These are phyloP conservation scores for Bellardia pandia DNA, from an alignment of 2,888 invertebrate genomes.

Conservation along the genomic window DNA sequence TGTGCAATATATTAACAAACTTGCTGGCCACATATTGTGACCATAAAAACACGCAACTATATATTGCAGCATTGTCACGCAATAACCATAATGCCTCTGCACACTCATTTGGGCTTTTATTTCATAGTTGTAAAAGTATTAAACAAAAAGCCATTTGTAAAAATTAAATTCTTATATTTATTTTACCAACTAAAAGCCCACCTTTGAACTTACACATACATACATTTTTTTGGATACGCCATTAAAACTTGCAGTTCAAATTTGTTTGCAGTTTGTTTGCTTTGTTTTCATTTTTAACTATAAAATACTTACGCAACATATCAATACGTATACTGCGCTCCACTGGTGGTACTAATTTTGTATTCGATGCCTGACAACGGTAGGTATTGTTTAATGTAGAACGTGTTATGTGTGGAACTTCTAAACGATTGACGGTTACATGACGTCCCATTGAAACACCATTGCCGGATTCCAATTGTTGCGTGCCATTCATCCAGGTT, in stretches of 20 bases:
- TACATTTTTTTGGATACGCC: not conserved
- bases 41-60: slow-evolving; percentile 47
- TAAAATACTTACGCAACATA: slow-evolving; percentile 90
- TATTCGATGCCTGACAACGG: slow-evolving; percentile 94
- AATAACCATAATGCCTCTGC: slow-evolving; percentile 27
- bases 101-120: not conserved
- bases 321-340: slow-evolving; percentile 93
- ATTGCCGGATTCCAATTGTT: slow-evolving; percentile 89
- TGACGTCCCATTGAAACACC: slow-evolving; percentile 89
- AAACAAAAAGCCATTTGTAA: slow-evolving; percentile 3
- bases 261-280: not conserved
- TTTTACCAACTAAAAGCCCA: slow-evolving; percentile 1
- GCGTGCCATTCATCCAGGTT: slow-evolving; percentile 92
- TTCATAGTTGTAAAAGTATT: slow-evolving; percentile 16
- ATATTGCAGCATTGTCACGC: slow-evolving; percentile 46
- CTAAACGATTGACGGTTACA: slow-evolving; percentile 91
- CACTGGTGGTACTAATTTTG: slow-evolving; percentile 92
- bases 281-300: slow-evolving; percentile 15
- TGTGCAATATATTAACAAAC: slow-evolving; percentile 61
- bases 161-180: slow-evolving; percentile 11
- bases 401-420: slow-evolving; percentile 89
- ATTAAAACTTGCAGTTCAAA: not conserved
- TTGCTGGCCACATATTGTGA: slow-evolving; percentile 61
- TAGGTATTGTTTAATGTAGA: slow-evolving; percentile 93
- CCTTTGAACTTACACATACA: not conserved